Base-by-base conservation (phyloP, 1,140 invertebrate species). In the Pemphigus obesinymphae region DNA sequence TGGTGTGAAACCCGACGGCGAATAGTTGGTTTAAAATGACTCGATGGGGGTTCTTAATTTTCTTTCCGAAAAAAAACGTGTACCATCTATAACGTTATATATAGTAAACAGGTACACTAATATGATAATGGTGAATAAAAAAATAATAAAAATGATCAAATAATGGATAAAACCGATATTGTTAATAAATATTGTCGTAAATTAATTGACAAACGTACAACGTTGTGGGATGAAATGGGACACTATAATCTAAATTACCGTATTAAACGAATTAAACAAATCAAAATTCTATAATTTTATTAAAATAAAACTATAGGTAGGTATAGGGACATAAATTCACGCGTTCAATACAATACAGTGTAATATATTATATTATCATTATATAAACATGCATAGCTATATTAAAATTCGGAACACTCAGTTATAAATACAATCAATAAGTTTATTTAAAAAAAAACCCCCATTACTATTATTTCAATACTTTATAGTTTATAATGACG, bases 1-100 rank as follows among this genome's bases (percentile, higher is more conserved):
- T 73, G 70, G 70, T 73, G 70, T 73, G 70, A 73, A 73, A 50
- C 70, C 45, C 45, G 70, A 50, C 70, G 43, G 68, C 43, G 43
- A 48, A 48, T 20, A 45, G 40, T 17, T 15, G 29, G 15, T 50
- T 31, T 31, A 23, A 73, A 50, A 50, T 8, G 70, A 73, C 70
- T 31, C 70, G 26, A 73, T 73, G 70, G 70, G 70, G 70, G 70
- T 73, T 73, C 70, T 50, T 11, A 20, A 72, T 45, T 50, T 50
- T 73, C 43, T 73, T 50, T 13, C 43, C 26, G n/a, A 34, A 73
- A 73, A 73, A 72, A 70, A 20, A 7, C 29, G 23, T 17, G 23
- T 48, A 73, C 26, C 26, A 50, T 17, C 70, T 31, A 31, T 73
- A 73, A 7, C 37, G 37, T 8, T 68, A 43, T 23, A 11, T 53